Conservation (phyloP, 1,140 invertebrate genomes). For the Panulirus ornatus region DNA sequence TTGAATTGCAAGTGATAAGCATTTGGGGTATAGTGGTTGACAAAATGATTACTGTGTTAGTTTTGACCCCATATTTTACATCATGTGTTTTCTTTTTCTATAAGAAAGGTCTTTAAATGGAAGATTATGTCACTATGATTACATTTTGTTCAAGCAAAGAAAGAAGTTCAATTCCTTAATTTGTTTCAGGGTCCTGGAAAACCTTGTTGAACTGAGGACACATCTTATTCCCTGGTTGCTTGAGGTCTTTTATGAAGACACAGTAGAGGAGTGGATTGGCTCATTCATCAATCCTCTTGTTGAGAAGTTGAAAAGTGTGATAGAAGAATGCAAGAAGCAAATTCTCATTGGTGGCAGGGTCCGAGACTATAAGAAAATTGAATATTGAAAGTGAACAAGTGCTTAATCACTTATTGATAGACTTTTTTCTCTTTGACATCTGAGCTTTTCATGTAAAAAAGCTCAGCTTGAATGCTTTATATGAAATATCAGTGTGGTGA, state of each 20-base stretch:
- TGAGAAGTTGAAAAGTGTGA: conserved; percentile 75
- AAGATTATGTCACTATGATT: no score
- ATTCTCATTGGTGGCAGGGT: conserved; percentile 65
- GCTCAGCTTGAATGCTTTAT: neutral
- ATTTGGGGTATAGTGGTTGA: no score
- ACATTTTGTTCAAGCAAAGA: no score
- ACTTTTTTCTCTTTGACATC: neutral
- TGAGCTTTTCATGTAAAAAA: neutral
- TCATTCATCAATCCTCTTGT: conserved; percentile 77
- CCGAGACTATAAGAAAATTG: conserved; percentile 59
- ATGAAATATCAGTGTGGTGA: neutral
- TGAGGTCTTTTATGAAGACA: conserved; percentile 77
- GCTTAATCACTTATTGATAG: neutral
- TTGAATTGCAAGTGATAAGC: no score
- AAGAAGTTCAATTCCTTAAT: no score
- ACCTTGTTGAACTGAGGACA: conserved; percentile 75
- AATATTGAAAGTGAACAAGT: neutral
- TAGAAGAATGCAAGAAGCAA: conserved; percentile 64
- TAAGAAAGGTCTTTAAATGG: no score
- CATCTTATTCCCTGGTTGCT: conserved; percentile 76
- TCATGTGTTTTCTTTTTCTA: no score
- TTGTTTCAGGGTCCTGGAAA: conserved; percentile 73
- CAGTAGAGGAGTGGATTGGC: conserved; percentile 78
- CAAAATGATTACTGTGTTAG: no score
- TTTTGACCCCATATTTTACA: no score